These are phyloP conservation scores for Cryptoprocta ferox DNA, from an alignment of 2,797 vertebrate species.

Conservation along the genomic window DNA sequence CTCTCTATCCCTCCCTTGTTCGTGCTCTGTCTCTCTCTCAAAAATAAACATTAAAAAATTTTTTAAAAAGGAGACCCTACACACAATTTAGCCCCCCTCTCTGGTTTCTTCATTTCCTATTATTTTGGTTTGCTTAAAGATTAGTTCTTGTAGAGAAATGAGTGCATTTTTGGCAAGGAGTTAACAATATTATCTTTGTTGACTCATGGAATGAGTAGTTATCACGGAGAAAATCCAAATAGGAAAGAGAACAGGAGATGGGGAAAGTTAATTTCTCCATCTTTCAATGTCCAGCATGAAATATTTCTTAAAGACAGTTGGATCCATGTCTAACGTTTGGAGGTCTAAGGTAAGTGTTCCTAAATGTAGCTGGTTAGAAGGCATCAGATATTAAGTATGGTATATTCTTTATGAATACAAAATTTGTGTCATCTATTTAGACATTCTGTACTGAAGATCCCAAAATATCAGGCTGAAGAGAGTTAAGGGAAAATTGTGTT, in stretches of 20 bases:
- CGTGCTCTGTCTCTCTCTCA: too few relatives aligned
- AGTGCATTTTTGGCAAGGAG: conserved; percentile 52
- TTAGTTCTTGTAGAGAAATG: conserved; percentile 5
- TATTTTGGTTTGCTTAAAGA: conserved; percentile 40
- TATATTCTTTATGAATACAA: neutral
- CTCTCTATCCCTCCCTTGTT: too few relatives aligned
- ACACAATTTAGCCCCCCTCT: neutral
- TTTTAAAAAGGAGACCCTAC: neutral
- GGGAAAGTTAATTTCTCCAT: neutral
- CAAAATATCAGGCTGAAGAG: neutral
- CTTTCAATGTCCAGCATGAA: neutral
- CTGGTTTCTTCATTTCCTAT: conserved; percentile 16
- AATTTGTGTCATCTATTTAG: neutral
- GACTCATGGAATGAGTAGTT: neutral
- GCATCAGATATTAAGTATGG: neutral
- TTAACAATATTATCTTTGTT: conserved; percentile 40
- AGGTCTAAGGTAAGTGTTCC: neutral
- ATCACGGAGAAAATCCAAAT: conserved; percentile 35
- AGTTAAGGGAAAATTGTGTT: neutral
- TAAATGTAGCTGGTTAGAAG: neutral
- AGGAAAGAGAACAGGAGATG: neutral
- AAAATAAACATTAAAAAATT: too few relatives aligned
- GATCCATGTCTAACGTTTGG: neutral
- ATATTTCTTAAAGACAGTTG: neutral
- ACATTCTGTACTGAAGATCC: neutral